These are phyloP conservation scores for Kryptopterus vitreolus DNA, from an alignment of 2,797 vertebrate genomes.

Conservation along the genomic window DNA sequence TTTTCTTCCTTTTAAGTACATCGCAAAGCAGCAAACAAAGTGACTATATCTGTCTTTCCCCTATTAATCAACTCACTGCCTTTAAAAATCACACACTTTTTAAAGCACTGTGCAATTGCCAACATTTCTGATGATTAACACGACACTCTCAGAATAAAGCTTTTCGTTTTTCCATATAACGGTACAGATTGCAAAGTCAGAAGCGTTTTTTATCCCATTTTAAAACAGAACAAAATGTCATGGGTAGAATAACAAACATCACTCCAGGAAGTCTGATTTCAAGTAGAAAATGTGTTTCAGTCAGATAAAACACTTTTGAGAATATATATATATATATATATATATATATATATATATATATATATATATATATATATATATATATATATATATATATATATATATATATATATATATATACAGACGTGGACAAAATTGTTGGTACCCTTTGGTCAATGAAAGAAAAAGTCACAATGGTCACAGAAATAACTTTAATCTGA, in stretches of 20 bases:
- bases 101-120: neutral
- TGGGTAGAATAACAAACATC: neutral
- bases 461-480: too few species aligned
- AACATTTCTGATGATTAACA: neutral
- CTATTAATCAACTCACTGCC: constrained; percentile 15
- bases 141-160: neutral
- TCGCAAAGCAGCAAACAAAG: constrained; percentile 4
- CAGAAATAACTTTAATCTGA: too few species aligned
- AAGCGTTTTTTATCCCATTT: neutral
- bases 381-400: too few species aligned
- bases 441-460: too few species aligned
- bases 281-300: neutral
- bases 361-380: too few species aligned
- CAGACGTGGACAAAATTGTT: too few species aligned
- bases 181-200: neutral
- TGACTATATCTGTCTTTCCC: neutral
- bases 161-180: neutral
- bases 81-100: constrained; percentile 11
- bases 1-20: neutral
- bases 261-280: neutral
- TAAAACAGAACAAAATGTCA: neutral
- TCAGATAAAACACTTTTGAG: neutral
- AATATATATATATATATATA: too few species aligned
- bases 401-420: too few species aligned
- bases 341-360: too few species aligned